Evolutionary conservation across 2,888 invertebrate species (phyloP).

Genomic region (Macrosoma leucophasiata): DNA sequence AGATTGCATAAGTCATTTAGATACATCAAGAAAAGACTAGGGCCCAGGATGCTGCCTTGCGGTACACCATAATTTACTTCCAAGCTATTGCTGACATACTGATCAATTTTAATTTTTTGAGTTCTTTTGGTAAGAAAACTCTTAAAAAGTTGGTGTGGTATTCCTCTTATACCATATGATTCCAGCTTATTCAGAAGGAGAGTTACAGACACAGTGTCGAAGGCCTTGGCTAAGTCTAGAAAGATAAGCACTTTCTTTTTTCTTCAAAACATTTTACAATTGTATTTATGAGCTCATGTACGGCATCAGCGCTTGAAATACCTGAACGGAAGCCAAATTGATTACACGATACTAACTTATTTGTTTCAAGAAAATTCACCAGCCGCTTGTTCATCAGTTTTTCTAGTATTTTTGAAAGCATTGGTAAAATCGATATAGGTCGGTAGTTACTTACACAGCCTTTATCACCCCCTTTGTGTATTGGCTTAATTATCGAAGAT

Average conservation of each 20-base stretch:
- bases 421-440: constrained; percentile 1
- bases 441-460: neutral
- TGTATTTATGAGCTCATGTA: constrained; percentile 2
- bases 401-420: constrained; percentile 11
- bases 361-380: no score
- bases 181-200: no score
- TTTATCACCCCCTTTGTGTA: neutral
- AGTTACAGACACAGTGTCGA: no score
- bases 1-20: neutral
- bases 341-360: constrained; percentile 6
- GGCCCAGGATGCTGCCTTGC: constrained; percentile 1
- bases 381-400: no score
- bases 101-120: no score
- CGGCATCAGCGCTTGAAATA: constrained; percentile 4
- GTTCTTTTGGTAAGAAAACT: no score
- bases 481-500: neutral
- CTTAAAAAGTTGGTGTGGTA: no score
- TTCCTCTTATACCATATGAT: no score
- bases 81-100: no score
- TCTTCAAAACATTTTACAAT: no score
- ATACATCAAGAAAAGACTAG: neutral
- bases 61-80: neutral
- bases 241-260: no score
- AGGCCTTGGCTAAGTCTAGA: no score
- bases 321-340: constrained; percentile 13